Evolutionary conservation across 1,140 invertebrate species (phyloP).

Genomic region (Idris sp.): DNA sequence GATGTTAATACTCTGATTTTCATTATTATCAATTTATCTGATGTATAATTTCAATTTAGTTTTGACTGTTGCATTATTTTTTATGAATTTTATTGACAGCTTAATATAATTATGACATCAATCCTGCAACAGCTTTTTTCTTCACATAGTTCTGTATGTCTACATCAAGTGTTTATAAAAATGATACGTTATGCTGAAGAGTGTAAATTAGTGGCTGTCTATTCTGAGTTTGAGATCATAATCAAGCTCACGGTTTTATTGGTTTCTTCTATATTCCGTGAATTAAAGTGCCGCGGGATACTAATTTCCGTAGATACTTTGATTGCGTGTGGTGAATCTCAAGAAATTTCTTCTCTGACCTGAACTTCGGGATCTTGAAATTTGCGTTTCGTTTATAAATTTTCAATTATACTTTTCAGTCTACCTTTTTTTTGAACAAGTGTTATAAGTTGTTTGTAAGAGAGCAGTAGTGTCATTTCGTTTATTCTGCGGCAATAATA

Average conservation of each 20-base stretch:
- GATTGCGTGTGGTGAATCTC: slow-evolving; percentile 20
- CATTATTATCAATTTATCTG: too few relatives aligned
- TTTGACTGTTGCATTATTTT: too few relatives aligned
- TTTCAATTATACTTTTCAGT: slow-evolving; percentile 2
- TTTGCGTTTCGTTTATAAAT: slow-evolving; percentile 4
- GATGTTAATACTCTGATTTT: too few relatives aligned
- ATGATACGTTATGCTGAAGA: slow-evolving; percentile 20
- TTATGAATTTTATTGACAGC: too few relatives aligned
- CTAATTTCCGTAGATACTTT: slow-evolving; percentile 20
- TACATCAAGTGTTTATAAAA: slow-evolving; percentile 8
- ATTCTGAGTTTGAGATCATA: slow-evolving; percentile 22
- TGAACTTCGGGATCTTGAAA: slow-evolving; percentile 7
- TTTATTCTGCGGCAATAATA: not conserved
- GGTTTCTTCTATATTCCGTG: slow-evolving; percentile 6
- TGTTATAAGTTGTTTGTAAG: not conserved
- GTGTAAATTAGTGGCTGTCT: slow-evolving; percentile 17
- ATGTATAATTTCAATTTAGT: too few relatives aligned
- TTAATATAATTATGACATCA: too few relatives aligned
- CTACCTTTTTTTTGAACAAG: not conserved
- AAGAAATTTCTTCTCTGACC: slow-evolving; percentile 4
- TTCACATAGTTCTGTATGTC: not conserved
- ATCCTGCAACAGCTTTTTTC: not conserved
- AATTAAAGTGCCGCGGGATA: slow-evolving; percentile 9
- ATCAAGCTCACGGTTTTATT: slow-evolving; percentile 30
- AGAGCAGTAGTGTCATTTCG: not conserved